Evolutionary conservation across 2,888 invertebrate genomes (phyloP), one percentile per base, ranked within the genome.

Genomic region (Drosophila melanosoma): DNA sequence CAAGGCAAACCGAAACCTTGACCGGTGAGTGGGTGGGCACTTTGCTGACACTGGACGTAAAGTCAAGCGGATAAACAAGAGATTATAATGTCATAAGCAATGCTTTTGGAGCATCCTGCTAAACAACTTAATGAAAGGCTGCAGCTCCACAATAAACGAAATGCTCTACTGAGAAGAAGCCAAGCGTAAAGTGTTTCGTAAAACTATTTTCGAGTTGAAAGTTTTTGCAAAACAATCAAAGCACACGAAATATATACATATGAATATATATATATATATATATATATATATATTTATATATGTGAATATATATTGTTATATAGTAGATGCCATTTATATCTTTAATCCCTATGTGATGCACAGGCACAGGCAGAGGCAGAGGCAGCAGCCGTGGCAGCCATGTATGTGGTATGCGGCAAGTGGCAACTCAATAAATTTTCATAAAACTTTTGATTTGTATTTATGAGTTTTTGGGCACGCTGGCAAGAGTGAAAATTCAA

Each of bases 71-170:
- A 89, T 90, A 90, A 90, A 89, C 89, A 81, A 86, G 82, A 86
- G 90, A 85, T 85, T 90, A 86, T 90, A 86, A 90, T 90, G 90
- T 87, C 89, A 90, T 85, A 85, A 85, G 88, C 90, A 85, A 89
- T 87, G 81, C 79, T 74, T 79, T 87, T 76, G 74, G 79, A 81
- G 72, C 76, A 68, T 69, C 61, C 79, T 73, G 81, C 87, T 71
- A 79, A 84, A 80, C 87, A 90, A 87, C 87, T 83, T 86, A 85
- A 85, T 85, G 89, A 89, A 83, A 87, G 81, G 73, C 74, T 68
- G 67, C 64, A 59, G 61, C 54, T 62, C 76, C 79, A 42, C 26
- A 56, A 49, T 29, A 58, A 35, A 51, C 36, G 35, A 40, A 48
- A 45, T 38, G 33, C 29, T 40, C 11, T 26, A 11, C 49, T 26